Conservation (phyloP, 2,113 vertebrate species). For the Scophthalmus maximus region DNA sequence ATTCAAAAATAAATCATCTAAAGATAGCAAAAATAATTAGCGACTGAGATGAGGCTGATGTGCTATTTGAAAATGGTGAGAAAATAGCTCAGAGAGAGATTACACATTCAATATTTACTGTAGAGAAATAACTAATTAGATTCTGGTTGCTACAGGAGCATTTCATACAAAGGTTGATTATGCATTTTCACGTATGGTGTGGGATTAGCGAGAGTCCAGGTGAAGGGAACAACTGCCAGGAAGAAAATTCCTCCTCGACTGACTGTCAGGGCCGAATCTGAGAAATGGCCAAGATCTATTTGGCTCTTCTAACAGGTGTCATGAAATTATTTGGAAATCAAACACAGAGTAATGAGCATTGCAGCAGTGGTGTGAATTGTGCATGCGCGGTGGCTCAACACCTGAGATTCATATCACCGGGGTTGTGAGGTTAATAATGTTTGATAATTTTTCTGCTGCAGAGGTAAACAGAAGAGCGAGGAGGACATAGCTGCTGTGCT, state of each 20-base stretch:
- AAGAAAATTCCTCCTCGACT: conserved; percentile 56
- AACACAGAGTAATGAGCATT: conserved; percentile 52
- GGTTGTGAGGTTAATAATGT: conserved; percentile 58
- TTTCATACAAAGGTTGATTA: conserved; percentile 29
- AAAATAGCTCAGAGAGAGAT: not conserved
- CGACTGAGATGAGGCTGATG: not conserved
- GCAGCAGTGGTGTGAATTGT: conserved; percentile 24
- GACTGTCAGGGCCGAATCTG: conserved; percentile 36
- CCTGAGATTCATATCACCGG: conserved; percentile 26
- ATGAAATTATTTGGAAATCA: conserved; percentile 59
- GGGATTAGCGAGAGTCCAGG: conserved; percentile 63
- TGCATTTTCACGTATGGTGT: conserved; percentile 9
- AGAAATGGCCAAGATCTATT: conserved; percentile 58
- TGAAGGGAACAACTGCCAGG: conserved; percentile 58
- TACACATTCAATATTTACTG: not conserved
- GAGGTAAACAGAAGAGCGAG: conserved; percentile 32
- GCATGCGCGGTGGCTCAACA: conserved; percentile 27
- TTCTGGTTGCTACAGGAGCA: conserved; percentile 4
- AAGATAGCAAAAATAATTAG: conserved; percentile 43
- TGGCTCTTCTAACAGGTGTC: conserved; percentile 63
- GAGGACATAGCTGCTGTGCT: conserved; percentile 8
- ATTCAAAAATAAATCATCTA: conserved; percentile 16
- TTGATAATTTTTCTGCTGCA: conserved; percentile 49
- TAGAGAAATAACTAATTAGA: conserved; percentile 19
- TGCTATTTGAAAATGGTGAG: conserved; percentile 17